Percentiles rank a stretch among this genome's conserved stretches.
phyloP scores from a whole-genome alignment of 2,113 vertebrate genomes.

The Notiomystis cincta region DNA sequence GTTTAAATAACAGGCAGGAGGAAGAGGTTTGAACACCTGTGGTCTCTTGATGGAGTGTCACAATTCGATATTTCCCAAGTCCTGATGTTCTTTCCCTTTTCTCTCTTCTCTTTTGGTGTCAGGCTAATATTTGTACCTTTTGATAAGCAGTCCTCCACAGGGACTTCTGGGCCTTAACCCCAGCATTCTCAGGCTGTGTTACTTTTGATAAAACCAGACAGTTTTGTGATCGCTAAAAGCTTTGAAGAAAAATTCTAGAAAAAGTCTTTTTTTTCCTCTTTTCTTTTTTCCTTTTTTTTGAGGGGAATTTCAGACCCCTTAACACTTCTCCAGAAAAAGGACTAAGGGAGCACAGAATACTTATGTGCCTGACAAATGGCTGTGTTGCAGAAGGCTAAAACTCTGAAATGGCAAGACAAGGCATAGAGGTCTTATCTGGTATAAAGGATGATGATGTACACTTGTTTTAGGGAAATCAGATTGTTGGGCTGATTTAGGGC shows the following conservation, averaged over 20 bases:
- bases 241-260: neutral
- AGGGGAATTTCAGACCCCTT: neutral
- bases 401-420: neutral
- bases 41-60: neutral
- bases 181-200: neutral
- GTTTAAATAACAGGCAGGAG: neutral
- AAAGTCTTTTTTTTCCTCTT: neutral
- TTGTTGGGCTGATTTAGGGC: neutral
- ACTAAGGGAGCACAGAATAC: neutral
- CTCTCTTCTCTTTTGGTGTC: neutral
- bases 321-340: neutral
- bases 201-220: neutral
- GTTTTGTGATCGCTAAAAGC: neutral
- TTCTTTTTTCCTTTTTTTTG: neutral
- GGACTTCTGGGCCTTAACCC: neutral
- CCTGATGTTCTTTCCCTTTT: neutral
- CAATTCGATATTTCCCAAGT: neutral
- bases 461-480: neutral
- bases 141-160: neutral
- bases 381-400: neutral
- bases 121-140: conserved; percentile 3
- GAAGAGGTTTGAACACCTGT: neutral
- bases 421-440: neutral
- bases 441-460: neutral
- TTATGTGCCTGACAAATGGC: neutral